Evolutionary conservation across 2,888 invertebrate species (phyloP), one percentile per base, ranked within the genome.

Genomic region (Anoplius nigerrimus): DNA sequence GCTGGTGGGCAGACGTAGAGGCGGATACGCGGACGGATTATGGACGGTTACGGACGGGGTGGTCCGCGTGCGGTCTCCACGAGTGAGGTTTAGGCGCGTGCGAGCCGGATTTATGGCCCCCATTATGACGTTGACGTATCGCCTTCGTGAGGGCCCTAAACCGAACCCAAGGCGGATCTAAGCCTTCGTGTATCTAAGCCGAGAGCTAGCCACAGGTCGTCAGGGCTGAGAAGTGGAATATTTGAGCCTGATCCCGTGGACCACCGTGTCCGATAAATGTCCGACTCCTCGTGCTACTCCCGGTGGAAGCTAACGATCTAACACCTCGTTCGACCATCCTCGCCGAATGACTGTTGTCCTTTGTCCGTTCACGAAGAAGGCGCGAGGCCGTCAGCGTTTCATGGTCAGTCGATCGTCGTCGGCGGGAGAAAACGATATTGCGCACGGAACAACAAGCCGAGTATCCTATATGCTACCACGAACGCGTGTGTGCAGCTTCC

Each of bases 81-180:
- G 66, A 72, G 53, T 69, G 71, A 77, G 79, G 66, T 79, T 79
- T 75, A 72, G 79, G 79, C 83, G 82, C 82, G 82, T 83, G 83
- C 83, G 79, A 82, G 82, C 76, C 69, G 82, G 82, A 86, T 86
- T 86, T 86, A 85, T 82, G 78, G 78, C 72, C 74, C 74, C 82
- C 79, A 82, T 84, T 86, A 86, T 84, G 86, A 85, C 85, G 78
- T 85, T 84, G 85, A 86, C 83, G 81, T 81, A 86, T 85, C 84
- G 80, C 82, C 78, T 78, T 71, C 74, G 75, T 65, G 75, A 78
- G 81, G 76, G 79, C 76, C 78, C 80, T 80, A 81, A 82, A 80
- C 76, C 83, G 74, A 79, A 80, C 74, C 75, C 73, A 72, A 78
- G 77, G 80, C 76, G 76, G 78, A 83, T 81, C 82, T 77, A 77